Percentiles rank a stretch among this genome's conserved stretches.
phyloP scores from a whole-genome alignment of 2,113 vertebrate genomes.

The Trogon surrucura region DNA sequence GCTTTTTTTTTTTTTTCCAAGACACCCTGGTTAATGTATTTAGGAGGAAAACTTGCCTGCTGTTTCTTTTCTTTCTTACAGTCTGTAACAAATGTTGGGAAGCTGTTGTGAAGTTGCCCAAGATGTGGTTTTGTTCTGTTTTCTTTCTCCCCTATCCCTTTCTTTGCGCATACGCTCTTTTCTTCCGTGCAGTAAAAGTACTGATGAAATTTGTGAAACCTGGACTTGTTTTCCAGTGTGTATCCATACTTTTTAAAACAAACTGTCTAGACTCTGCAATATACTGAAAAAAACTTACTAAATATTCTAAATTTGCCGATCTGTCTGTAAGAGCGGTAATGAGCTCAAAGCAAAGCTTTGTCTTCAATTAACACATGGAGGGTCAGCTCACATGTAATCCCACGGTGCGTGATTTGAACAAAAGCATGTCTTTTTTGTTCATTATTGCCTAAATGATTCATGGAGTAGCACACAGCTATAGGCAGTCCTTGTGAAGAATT shows the following conservation, averaged over 20 bases:
- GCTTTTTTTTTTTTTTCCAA: neutral
- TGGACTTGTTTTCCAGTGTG: neutral
- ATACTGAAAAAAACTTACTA: neutral
- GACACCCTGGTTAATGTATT: neutral
- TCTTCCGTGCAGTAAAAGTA: neutral
- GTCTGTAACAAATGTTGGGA: neutral
- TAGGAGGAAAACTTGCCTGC: neutral
- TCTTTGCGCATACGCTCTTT: neutral
- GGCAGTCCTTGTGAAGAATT: neutral
- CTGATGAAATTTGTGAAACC: neutral
- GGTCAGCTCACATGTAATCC: conserved; percentile 9
- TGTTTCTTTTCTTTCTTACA: neutral
- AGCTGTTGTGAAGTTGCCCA: neutral
- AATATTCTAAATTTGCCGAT: neutral
- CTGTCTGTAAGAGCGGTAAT: neutral
- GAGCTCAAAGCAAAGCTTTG: conserved; percentile 46
- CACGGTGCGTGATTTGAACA: conserved; percentile 30
- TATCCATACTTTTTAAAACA: neutral
- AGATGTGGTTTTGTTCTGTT: neutral
- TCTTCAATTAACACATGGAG: conserved; percentile 3
- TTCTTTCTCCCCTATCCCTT: neutral
- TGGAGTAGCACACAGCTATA: neutral
- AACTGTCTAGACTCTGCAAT: neutral
- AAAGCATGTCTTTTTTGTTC: conserved; percentile 28
- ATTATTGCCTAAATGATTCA: conserved; percentile 24